These are phyloP conservation scores for Caiman crocodilus DNA, from an alignment of 2,797 vertebrate genomes.

Conservation along the genomic window DNA sequence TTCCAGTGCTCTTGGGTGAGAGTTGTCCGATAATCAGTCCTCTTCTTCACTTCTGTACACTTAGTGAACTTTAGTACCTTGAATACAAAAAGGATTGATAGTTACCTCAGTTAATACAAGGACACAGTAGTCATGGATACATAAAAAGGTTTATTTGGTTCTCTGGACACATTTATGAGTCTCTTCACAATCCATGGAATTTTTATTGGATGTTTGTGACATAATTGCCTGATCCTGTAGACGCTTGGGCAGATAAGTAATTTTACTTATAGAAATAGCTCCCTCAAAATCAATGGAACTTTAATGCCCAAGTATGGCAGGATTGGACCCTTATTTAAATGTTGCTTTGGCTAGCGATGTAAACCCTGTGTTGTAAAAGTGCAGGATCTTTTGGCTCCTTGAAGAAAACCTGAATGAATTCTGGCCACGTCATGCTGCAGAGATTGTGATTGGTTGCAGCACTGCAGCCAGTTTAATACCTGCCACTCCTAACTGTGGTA, in stretches of 20 bases:
- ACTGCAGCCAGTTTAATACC: neutral
- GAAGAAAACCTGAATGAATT: neutral
- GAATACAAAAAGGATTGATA: neutral
- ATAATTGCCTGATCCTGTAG: neutral
- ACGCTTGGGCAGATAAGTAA: neutral
- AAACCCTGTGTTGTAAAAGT: neutral
- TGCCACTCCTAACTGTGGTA: neutral
- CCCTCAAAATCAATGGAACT: neutral
- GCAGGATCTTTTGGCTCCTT: neutral
- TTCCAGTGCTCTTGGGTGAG: neutral
- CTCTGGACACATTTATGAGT: neutral
- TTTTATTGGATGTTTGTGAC: neutral
- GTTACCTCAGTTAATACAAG: neutral
- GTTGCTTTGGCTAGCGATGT: neutral
- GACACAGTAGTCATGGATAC: neutral
- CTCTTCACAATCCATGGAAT: neutral
- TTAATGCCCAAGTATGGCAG: neutral
- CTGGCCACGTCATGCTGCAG: neutral
- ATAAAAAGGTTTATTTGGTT: neutral
- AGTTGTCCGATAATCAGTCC: neutral
- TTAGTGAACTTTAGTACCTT: neutral
- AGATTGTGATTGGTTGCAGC: neutral
- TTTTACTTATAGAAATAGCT: neutral
- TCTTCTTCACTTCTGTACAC: neutral
- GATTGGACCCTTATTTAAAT: neutral